These are phyloP conservation scores for Coluber constrictor DNA, from an alignment of 2,797 vertebrate genomes.

Conservation along the genomic window DNA sequence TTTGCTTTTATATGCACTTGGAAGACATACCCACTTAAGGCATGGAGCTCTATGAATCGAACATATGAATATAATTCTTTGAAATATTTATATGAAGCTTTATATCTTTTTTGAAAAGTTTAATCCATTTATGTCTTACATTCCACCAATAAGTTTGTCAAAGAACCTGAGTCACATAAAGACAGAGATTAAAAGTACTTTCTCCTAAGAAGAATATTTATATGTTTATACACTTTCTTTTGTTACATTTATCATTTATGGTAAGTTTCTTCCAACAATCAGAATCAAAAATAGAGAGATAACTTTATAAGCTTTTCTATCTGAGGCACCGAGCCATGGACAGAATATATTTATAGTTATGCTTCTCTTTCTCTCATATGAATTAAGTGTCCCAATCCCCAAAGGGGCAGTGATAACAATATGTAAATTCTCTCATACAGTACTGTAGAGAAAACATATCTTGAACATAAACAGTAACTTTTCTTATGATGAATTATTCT, in stretches of 20 bases:
- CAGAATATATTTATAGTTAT: not conserved
- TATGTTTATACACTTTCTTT: not conserved
- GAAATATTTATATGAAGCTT: not conserved
- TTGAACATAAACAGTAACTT: not conserved
- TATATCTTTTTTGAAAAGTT: not conserved
- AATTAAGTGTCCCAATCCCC: not conserved
- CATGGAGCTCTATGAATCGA: not conserved
- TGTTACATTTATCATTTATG: not conserved
- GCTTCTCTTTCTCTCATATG: not conserved
- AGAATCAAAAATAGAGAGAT: not conserved
- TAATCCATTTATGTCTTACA: not conserved
- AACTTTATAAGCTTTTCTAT: not conserved
- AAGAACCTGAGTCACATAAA: not conserved
- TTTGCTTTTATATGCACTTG: not conserved
- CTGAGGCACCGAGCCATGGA: not conserved
- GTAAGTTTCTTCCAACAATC: not conserved
- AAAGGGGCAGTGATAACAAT: not conserved
- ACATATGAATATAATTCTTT: not conserved
- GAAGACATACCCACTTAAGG: not conserved
- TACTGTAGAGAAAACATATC: not conserved
- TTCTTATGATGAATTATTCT: not conserved
- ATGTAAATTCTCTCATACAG: not conserved
- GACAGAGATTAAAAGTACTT: not conserved
- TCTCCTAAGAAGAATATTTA: not conserved
- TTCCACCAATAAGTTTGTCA: not conserved